These are phyloP conservation scores for Trachymyrmex cornetzi DNA, from an alignment of 1,140 invertebrate genomes.

Conservation along the genomic window DNA sequence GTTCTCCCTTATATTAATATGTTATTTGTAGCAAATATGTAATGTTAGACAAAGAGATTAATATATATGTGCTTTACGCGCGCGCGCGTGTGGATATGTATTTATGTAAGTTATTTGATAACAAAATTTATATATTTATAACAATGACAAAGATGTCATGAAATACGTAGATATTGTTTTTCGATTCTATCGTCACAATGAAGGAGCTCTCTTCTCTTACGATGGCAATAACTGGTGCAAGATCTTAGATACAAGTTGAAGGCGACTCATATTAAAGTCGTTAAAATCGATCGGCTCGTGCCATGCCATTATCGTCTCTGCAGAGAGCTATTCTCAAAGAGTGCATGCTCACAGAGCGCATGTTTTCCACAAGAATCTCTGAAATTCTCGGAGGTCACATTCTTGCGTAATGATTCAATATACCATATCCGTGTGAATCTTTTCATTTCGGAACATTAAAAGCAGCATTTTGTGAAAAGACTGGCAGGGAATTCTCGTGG, in stretches of 20 bases:
- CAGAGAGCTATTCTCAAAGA: constrained; percentile 41
- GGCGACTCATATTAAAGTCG: constrained; percentile 54
- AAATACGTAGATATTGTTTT: not conserved
- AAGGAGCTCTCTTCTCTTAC: not conserved
- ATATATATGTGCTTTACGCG: not conserved
- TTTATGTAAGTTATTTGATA: not conserved
- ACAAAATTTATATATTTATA: not conserved
- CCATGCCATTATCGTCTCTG: not conserved
- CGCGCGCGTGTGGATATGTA: not conserved
- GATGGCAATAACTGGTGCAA: not conserved
- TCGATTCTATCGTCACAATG: constrained; percentile 17
- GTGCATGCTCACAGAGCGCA: not conserved
- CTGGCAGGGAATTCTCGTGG: not conserved
- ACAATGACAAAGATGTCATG: not conserved
- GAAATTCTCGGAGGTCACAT: constrained; percentile 37
- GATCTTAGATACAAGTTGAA: constrained; percentile 19
- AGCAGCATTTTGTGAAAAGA: not conserved
- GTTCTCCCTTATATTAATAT: too few species aligned
- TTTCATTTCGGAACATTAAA: constrained; percentile 35
- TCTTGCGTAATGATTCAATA: constrained; percentile 48
- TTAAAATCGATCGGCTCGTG: constrained; percentile 57
- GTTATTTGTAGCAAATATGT: too few species aligned
- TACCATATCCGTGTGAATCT: constrained; percentile 23
- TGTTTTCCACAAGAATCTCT: constrained; percentile 43
- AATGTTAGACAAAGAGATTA: not conserved